Evolutionary conservation across 1,140 invertebrate species (phyloP).

Genomic region (Marisa cornuarietis): DNA sequence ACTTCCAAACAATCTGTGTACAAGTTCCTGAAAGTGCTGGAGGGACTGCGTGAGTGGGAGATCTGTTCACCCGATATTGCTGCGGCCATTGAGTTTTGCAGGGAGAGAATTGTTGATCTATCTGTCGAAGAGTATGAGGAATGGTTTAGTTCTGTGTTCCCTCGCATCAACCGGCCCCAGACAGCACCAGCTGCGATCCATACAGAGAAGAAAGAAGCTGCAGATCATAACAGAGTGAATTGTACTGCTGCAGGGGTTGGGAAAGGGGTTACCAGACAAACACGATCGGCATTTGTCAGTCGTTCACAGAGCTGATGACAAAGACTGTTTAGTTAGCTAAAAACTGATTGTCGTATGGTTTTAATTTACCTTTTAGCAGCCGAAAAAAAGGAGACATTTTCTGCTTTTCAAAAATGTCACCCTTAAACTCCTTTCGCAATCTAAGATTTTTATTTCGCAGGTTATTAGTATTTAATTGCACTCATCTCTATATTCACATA

Average conservation of each 20-base stretch:
- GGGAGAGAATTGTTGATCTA: slow-evolving; percentile 63
- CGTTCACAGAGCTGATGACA: background rate
- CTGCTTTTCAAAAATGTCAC: no score
- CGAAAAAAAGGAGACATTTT: no score
- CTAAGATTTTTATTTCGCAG: no score
- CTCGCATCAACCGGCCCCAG: slow-evolving; percentile 52
- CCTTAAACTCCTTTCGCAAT: no score
- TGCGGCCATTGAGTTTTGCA: slow-evolving; percentile 65
- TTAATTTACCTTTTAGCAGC: no score
- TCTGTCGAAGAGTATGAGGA: slow-evolving; percentile 63
- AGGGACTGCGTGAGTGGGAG: slow-evolving; percentile 60
- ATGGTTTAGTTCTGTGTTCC: slow-evolving; percentile 62
- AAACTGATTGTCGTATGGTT: no score
- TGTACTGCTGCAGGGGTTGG: background rate
- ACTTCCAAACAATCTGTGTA: slow-evolving; percentile 57
- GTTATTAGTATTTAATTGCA: no score
- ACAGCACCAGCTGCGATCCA: slow-evolving; percentile 48
- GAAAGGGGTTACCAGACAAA: background rate
- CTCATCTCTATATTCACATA: no score
- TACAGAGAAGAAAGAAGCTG: slow-evolving; percentile 9
- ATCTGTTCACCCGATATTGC: slow-evolving; percentile 64
- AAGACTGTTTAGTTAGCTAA: background rate
- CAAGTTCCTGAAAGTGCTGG: slow-evolving; percentile 61
- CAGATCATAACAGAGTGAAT: background rate
- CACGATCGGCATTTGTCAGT: slow-evolving; percentile 5